Conservation (phyloP, 2,797 vertebrate species). For the Babyrousa celebensis region DNA sequence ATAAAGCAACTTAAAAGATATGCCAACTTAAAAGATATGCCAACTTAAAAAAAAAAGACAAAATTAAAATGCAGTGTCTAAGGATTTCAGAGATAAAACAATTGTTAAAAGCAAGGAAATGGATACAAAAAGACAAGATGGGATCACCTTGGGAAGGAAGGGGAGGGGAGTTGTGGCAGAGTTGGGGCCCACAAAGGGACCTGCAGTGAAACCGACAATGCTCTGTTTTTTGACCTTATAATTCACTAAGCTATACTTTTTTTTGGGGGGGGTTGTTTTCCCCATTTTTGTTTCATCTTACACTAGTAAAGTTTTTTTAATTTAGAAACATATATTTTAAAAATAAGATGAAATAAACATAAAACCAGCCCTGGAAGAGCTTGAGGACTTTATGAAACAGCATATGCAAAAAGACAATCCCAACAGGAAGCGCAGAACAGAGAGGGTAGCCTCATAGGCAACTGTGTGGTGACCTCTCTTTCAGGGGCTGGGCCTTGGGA, state of each 20-base stretch:
- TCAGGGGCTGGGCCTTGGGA: background rate
- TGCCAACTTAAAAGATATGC: background rate
- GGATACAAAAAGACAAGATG: background rate
- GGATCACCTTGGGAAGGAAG: background rate
- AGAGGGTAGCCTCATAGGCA: background rate
- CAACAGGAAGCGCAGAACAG: background rate
- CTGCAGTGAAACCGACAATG: background rate
- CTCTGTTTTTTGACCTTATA: background rate
- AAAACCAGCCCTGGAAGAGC: background rate
- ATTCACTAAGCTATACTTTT: background rate
- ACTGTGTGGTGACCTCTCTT: background rate
- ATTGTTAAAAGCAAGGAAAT: background rate
- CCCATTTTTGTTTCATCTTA: constrained; percentile 34
- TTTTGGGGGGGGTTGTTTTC: background rate
- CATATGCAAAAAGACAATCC: background rate
- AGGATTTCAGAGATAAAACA: background rate
- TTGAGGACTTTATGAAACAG: background rate
- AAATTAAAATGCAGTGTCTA: constrained; percentile 10
- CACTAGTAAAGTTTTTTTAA: background rate
- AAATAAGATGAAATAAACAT: background rate
- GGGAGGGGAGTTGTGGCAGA: background rate
- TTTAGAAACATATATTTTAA: too few relatives aligned
- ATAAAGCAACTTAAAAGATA: background rate
- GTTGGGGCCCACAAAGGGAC: background rate
- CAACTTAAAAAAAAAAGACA: background rate